Conservation (phyloP, 2,888 invertebrate species). For the Meteorus cinctellus region DNA sequence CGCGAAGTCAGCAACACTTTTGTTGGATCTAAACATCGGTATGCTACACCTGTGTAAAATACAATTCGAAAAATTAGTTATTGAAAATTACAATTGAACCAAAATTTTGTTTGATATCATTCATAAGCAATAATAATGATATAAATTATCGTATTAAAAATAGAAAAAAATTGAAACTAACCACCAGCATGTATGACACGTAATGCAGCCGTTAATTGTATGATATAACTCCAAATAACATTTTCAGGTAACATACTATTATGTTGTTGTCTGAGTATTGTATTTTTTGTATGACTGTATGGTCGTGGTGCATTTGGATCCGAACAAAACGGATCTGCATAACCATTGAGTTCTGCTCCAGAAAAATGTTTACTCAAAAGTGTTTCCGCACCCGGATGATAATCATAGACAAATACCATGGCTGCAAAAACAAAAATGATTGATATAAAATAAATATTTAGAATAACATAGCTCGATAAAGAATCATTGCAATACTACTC, state of each 20-base stretch:
- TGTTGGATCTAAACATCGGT: slow-evolving; percentile 91
- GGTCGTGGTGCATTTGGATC: slow-evolving; percentile 88
- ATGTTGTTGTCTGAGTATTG: slow-evolving; percentile 84
- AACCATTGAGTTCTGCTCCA: slow-evolving; percentile 78
- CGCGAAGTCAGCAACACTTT: slow-evolving; percentile 90
- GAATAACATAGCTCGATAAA: slow-evolving; percentile 1
- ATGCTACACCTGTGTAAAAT: slow-evolving; percentile 77
- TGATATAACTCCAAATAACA: slow-evolving; percentile 95
- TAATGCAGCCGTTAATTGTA: slow-evolving; percentile 95
- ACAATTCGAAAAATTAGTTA: background rate
- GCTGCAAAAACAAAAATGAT: slow-evolving; percentile 78
- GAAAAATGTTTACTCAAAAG: slow-evolving; percentile 90
- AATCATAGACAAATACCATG: slow-evolving; percentile 96
- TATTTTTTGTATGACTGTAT: slow-evolving; percentile 88
- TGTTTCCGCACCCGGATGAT: slow-evolving; percentile 93
- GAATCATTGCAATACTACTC: slow-evolving; percentile 71
- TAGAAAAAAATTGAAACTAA: slow-evolving; percentile 47
- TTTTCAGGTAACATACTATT: slow-evolving; percentile 88
- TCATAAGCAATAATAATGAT: background rate
- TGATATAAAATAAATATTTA: background rate
- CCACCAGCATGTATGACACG: slow-evolving; percentile 88
- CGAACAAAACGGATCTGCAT: slow-evolving; percentile 86
- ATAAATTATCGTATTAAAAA: background rate
- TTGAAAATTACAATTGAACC: background rate
- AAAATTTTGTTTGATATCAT: background rate